Base-by-base conservation (phyloP, 2,797 vertebrate genomes). In the Cichlasoma orientale region DNA sequence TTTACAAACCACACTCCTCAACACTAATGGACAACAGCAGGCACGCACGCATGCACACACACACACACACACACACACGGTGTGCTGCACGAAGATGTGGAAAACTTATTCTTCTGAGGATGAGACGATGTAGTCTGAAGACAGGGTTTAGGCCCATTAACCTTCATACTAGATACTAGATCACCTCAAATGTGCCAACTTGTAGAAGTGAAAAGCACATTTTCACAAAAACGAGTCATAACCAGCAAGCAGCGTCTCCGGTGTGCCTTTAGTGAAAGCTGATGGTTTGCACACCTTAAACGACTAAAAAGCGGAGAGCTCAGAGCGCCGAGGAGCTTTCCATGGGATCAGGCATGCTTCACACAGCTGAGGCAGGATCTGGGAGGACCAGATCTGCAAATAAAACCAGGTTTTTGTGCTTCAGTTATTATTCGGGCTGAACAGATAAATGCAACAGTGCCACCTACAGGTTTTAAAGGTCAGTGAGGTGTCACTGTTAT, bases 301-400 rank as follows among this genome's bases (percentile, higher is more conserved):
- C 18, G 41, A 25, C 8, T 63, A 25, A 14, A 25, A 25, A 63
- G 13, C 5, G 21, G 4, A 0, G 1, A 14, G 41, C 33, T 61
- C 23, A 25, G 36, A 63, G 59, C 38, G 1, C 21, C 3, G 38
- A 63, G 14, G 23, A 63, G 8, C 8, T 63, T 44, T 63, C 9
- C 25, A 7, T 44, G 8, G 25, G 0, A 14, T 0, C 59, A 27
- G 38, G 41, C 38, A 18, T 1, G 23, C 41, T 14, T 44, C 59
- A 18, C 36, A 44, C 38, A 19, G 21, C 16, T 61, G 33, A 61
- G 33, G 58, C 36, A 61, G 36, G 21, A 63, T 23, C 21, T 27
- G 38, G 59, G 27, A 44, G 44, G 21, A 63, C 25, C 38, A 63
- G 59, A 47, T 66, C 23, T 47, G 38, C 27, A 27, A 27, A 27